Percentiles rank a stretch among this genome's conserved stretches.
phyloP scores from a whole-genome alignment of 2,888 invertebrate genomes.

The Maniola hyperantus region DNA sequence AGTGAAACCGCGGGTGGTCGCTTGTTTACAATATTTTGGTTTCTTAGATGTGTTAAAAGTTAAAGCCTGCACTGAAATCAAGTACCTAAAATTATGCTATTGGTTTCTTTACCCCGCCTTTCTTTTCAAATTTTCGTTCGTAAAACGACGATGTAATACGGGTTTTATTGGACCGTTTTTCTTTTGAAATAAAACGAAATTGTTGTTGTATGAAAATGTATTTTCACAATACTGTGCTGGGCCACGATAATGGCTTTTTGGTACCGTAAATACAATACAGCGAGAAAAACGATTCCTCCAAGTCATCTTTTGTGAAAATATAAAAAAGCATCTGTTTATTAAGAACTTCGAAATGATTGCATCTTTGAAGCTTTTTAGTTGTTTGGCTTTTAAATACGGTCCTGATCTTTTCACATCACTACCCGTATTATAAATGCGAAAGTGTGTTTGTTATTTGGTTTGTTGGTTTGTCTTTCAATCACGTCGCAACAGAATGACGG shows the following conservation, averaged over 20 bases:
- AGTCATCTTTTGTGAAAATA: slow-evolving; percentile 31
- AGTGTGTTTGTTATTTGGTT: too few relatives aligned
- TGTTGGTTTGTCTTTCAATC: too few relatives aligned
- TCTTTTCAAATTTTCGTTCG: slow-evolving; percentile 69
- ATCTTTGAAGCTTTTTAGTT: not conserved
- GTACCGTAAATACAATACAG: slow-evolving; percentile 42
- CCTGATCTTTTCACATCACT: too few relatives aligned
- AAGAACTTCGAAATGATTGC: slow-evolving; percentile 3
- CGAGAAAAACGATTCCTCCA: slow-evolving; percentile 29
- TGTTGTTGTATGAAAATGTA: slow-evolving; percentile 56
- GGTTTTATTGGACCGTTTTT: slow-evolving; percentile 71
- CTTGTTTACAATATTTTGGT: not conserved
- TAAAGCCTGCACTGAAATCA: slow-evolving; percentile 55
- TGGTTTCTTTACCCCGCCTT: slow-evolving; percentile 65
- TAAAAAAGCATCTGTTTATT: slow-evolving; percentile 15
- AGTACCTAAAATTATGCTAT: slow-evolving; percentile 68
- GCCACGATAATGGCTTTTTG: slow-evolving; percentile 36
- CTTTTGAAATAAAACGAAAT: slow-evolving; percentile 65
- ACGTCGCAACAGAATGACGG: too few relatives aligned
- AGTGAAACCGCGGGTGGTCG: too few relatives aligned
- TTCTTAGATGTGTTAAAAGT: not conserved
- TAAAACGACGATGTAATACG: slow-evolving; percentile 68
- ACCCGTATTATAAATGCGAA: too few relatives aligned
- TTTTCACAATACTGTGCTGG: slow-evolving; percentile 37
- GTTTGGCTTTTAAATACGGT: not conserved